phyloP scores from a whole-genome alignment of 2,797 vertebrate species.

The Perdix hodgsoniae region DNA sequence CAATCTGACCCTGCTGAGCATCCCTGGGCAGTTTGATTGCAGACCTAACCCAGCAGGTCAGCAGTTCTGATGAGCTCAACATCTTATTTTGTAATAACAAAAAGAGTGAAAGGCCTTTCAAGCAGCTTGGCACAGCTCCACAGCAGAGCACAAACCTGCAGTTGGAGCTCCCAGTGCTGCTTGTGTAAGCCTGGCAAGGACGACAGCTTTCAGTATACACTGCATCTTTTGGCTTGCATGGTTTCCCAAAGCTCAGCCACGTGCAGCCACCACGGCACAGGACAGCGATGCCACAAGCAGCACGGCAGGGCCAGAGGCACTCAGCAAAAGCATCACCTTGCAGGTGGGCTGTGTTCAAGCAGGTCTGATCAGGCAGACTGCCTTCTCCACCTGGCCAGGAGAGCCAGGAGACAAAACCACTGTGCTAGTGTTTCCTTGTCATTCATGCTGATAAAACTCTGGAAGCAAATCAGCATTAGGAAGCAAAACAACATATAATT shows the following conservation, averaged over 20 bases:
- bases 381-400: constrained; percentile 9
- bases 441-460: constrained; percentile 29
- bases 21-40: neutral
- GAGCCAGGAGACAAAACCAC: neutral
- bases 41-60: neutral
- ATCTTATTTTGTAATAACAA: neutral
- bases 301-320: fast-evolving
- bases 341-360: neutral
- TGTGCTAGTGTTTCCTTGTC: constrained; percentile 12
- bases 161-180: neutral
- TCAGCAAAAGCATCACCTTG: neutral
- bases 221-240: neutral
- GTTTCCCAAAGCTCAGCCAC: neutral
- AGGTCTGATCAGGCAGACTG: neutral
- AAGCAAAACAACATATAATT: constrained; percentile 65
- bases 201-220: fast-evolving
- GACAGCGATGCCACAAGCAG: neutral
- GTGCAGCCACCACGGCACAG: fast-evolving
- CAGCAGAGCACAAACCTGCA: neutral
- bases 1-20: neutral
- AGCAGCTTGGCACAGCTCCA: neutral
- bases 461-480: constrained; percentile 53
- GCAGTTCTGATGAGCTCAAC: neutral
- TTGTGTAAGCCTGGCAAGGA: neutral
- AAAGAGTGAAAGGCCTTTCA: fast-evolving